A percentile compares a stretch with the other conserved stretches of the same genome.
phyloP scores from a whole-genome alignment of 1,140 invertebrate genomes.

The Orussus abietinus region DNA sequence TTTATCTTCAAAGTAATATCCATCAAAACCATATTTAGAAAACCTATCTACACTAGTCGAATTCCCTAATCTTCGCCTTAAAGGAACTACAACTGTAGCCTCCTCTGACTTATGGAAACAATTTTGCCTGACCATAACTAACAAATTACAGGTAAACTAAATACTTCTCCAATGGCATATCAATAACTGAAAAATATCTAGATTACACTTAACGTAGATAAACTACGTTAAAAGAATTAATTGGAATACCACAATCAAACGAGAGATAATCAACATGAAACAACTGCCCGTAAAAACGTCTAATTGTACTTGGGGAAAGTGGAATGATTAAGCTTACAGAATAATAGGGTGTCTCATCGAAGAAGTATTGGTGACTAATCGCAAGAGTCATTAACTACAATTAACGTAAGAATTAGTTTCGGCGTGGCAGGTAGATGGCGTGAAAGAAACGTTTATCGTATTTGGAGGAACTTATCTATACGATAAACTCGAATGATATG shows the following conservation, averaged over 20 bases:
- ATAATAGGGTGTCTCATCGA: no score
- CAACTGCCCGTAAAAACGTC: no score
- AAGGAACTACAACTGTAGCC: slow-evolving; percentile 23
- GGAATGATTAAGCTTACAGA: no score
- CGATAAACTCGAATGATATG: neutral
- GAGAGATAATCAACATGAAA: no score
- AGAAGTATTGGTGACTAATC: slow-evolving; percentile 19
- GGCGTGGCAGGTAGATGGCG: no score
- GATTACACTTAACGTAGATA: slow-evolving; percentile 1
- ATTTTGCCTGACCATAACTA: slow-evolving; percentile 10
- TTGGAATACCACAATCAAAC: slow-evolving; percentile 3
- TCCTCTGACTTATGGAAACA: slow-evolving; percentile 10
- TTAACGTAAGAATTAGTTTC: no score
- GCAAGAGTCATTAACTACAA: slow-evolving; percentile 16
- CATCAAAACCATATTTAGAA: slow-evolving; percentile 37
- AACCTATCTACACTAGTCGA: slow-evolving; percentile 38
- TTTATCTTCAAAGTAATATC: slow-evolving; percentile 15
- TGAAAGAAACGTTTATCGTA: slow-evolving; percentile 15
- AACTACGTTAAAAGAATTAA: neutral
- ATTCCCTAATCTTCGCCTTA: slow-evolving; percentile 30
- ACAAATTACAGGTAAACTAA: neutral
- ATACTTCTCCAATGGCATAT: slow-evolving; percentile 3
- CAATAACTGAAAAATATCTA: slow-evolving; percentile 3
- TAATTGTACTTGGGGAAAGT: no score
- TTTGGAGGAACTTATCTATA: slow-evolving; percentile 6